phyloP scores from a whole-genome alignment of 2,888 invertebrate genomes.

The Noctua janthe region DNA sequence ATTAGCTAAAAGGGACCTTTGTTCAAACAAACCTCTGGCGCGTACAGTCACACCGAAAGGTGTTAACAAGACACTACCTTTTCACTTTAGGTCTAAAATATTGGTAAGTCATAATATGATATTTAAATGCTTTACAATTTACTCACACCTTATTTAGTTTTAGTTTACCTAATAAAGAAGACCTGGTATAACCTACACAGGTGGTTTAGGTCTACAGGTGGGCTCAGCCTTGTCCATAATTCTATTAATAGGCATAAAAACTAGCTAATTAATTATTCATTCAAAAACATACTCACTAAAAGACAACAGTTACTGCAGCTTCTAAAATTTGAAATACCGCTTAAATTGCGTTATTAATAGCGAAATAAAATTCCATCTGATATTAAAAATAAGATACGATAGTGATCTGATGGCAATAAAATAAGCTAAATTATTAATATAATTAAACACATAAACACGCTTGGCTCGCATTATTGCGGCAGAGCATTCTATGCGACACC shows the following conservation, averaged over 20 bases:
- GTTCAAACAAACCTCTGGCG: conserved; percentile 41
- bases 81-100: conserved; percentile 1
- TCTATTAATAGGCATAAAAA: conserved; percentile 22
- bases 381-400: conserved; percentile 48
- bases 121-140: not conserved
- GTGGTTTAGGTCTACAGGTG: conserved; percentile 21
- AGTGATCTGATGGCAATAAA: conserved; percentile 55
- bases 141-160: not conserved
- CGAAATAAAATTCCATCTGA: conserved; percentile 54
- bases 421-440: conserved; percentile 55
- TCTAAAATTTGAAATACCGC: conserved; percentile 45
- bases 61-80: conserved; percentile 13
- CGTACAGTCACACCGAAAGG: conserved; percentile 44
- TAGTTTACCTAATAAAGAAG: not conserved
- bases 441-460: conserved; percentile 54
- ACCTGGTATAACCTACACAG: conserved; percentile 16
- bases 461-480: conserved; percentile 41
- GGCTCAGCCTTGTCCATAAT: not conserved
- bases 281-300: conserved; percentile 27
- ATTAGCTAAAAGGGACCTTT: conserved; percentile 45
- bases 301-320: conserved; percentile 21
- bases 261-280: conserved; percentile 44
- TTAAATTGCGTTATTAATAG: conserved; percentile 52
- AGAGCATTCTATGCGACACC: conserved; percentile 48
- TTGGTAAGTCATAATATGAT: not conserved